These are phyloP conservation scores for Caenorhabditis remanei DNA, from an alignment of 1,140 invertebrate genomes.

Conservation along the genomic window DNA sequence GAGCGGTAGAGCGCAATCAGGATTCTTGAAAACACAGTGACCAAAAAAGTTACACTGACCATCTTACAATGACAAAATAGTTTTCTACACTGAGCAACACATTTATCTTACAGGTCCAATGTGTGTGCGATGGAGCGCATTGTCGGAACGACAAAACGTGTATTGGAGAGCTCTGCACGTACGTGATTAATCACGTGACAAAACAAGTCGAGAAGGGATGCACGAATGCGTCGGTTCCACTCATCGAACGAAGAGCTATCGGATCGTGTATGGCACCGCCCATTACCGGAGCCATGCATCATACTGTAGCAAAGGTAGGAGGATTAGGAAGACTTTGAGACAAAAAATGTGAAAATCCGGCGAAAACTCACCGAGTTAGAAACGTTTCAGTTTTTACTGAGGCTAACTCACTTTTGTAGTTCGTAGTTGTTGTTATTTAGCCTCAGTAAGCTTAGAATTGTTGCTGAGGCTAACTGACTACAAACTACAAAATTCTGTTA, in stretches of 20 bases:
- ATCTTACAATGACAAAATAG: no score
- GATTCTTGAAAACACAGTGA: not conserved
- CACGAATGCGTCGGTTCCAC: constrained; percentile 75
- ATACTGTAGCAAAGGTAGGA: constrained; percentile 68
- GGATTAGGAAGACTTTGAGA: not conserved
- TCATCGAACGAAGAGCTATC: constrained; percentile 73
- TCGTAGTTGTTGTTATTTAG: no score
- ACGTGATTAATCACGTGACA: constrained; percentile 73
- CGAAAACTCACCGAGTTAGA: no score
- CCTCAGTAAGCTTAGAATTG: no score
- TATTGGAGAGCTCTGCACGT: constrained; percentile 74
- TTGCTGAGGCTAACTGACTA: no score
- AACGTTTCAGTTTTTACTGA: no score
- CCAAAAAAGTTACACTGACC: no score
- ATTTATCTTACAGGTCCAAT: constrained; percentile 69
- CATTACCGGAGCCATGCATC: constrained; percentile 78
- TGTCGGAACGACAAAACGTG: constrained; percentile 70
- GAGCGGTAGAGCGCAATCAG: no score
- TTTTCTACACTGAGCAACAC: not conserved
- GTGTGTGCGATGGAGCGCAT: constrained; percentile 74
- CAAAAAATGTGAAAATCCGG: no score
- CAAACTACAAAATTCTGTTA: no score
- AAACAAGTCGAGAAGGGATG: constrained; percentile 71
- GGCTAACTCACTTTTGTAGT: no score
- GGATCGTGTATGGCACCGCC: constrained; percentile 78